phyloP scores from a whole-genome alignment of 2,797 vertebrate genomes.

The Petrocephalus sullivani region DNA sequence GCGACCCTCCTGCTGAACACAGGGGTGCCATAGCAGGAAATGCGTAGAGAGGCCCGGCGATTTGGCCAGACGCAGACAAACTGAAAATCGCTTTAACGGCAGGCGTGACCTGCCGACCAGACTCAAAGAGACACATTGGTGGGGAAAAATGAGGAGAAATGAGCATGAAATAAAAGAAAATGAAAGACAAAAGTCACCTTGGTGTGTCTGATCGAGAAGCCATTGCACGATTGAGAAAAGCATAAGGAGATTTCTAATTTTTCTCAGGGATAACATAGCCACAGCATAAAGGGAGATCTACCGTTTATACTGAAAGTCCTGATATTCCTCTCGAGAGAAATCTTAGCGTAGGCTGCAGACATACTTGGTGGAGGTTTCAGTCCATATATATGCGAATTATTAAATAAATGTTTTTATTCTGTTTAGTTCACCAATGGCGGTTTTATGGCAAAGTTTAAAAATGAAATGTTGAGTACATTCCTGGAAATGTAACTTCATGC shows the following conservation, averaged over 20 bases:
- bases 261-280: background rate
- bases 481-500: background rate
- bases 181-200: slow-evolving; percentile 12
- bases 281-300: background rate
- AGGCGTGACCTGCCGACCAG: background rate
- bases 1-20: background rate
- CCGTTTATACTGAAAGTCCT: background rate
- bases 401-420: background rate
- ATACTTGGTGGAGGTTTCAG: background rate
- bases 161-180: background rate
- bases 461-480: background rate
- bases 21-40: background rate
- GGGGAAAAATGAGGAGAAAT: background rate
- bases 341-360: background rate
- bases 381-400: background rate
- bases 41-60: background rate
- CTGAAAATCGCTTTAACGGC: background rate
- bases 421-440: background rate
- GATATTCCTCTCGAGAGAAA: background rate
- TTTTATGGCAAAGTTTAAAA: background rate
- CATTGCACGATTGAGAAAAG: background rate
- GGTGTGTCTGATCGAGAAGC: background rate
- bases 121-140: background rate
- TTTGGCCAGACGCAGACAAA: background rate
- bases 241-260: background rate